Base-by-base conservation (phyloP, 2,888 invertebrate genomes). In the Lasioglossum villosulum region DNA sequence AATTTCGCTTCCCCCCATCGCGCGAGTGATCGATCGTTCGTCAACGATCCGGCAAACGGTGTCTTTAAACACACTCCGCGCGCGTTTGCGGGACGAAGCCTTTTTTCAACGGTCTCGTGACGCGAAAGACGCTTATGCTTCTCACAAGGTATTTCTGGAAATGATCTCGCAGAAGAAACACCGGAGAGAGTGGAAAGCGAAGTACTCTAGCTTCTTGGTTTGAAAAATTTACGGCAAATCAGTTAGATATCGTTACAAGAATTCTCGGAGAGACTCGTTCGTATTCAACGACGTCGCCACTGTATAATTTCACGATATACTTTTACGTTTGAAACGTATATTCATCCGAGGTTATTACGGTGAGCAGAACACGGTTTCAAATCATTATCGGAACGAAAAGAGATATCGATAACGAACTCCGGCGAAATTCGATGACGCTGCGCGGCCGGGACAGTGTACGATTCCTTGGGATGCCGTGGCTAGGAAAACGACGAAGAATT, bases 21-120 rank as follows among this genome's bases (percentile, higher is more conserved):
- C 63, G 63, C 34, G 68, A 6, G 19, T 68, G 70, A 79, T 82
- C 59, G 74, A 80, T 80, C 80, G 74, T 74, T 42, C 59, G 45
- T 27, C 68, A 63, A 63, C 63, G 68, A 34, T 37, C 68, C 68
- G 37, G 37, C 68, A 37, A 37, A 68, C 68, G 68, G 37, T 23
- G 37, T 34, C 23, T 10, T 68, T 37, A 37, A 68, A 37, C 68
- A 10, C 23, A 23, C 45, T 45, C 56, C n/a, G n/a, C 23, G 19
- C 19, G 68, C 23, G 68, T 68, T 68, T 23, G 37, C 68, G 68
- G 37, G 68, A 34, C 34, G 68, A 23, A 23, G 23, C 68, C 37
- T 68, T 37, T 59, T 68, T 68, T 68, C 68, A 37, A 68, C 68
- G 34, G 19, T n/a, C 30, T 68, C 12, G 68, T 10, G 34, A 66